Conservation (phyloP, 2,113 vertebrate species). For the Hypomesus transpacificus region DNA sequence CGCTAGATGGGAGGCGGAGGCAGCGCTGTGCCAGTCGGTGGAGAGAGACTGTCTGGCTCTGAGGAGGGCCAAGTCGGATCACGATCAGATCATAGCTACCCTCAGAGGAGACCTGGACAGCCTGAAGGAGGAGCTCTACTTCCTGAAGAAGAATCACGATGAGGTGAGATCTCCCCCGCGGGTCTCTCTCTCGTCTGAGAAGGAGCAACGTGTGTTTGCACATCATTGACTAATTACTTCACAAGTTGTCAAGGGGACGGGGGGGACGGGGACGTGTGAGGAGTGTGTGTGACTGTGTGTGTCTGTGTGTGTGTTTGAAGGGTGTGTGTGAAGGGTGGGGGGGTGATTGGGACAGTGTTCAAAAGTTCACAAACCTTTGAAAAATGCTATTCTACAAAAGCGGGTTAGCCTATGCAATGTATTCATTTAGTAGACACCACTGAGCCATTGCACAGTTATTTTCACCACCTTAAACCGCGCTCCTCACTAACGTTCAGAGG, state of each 20-base stretch:
- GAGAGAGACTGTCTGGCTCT: conserved; percentile 84
- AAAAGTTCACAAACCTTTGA: background rate
- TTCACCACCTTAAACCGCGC: background rate
- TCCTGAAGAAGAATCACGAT: conserved; percentile 86
- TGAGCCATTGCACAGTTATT: background rate
- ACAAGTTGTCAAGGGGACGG: conserved; percentile 13
- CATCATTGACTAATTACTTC: conserved; percentile 20
- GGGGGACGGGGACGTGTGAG: no score
- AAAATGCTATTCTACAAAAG: no score
- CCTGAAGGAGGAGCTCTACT: conserved; percentile 83
- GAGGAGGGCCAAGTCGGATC: conserved; percentile 78
- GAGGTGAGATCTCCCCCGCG: conserved; percentile 71
- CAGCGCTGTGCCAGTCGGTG: conserved; percentile 78
- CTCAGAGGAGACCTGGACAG: conserved; percentile 84
- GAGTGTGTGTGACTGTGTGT: background rate
- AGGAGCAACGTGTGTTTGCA: conserved; percentile 7
- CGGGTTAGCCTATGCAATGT: no score
- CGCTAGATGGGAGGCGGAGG: conserved; percentile 79
- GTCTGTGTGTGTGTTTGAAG: background rate
- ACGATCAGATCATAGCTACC: conserved; percentile 76
- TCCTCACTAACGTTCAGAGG: background rate
- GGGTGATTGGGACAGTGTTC: background rate
- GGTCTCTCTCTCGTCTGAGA: conserved; percentile 5
- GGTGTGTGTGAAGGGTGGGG: background rate
- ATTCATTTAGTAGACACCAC: no score